Base-by-base conservation (phyloP, 2,113 vertebrate genomes). In the Tor tambroides region DNA sequence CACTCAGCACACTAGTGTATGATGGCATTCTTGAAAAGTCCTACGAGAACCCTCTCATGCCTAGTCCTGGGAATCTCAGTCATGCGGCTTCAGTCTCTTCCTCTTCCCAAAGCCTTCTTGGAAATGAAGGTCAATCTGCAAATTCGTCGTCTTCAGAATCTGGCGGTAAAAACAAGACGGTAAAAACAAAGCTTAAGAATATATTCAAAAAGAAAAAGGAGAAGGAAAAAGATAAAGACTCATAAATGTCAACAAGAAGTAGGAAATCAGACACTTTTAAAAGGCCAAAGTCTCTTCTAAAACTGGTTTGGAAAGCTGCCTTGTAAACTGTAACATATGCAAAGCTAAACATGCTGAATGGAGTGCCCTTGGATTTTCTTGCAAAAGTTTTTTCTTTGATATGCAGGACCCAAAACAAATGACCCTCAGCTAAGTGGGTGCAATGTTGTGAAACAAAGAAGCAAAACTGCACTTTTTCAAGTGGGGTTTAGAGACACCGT, bases 11-110 rank as follows among this genome's bases (percentile, higher is more conserved):
- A 89, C 91, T 95, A 12, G 97, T 98, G 71, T 99, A 98, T 89
- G 98, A 99, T 9, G 97, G 97, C 86, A 98, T 98, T 89, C 91
- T 99, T 89, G 98, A 99, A 93, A 98, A 98, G 85, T 97, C 97
- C 28, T 97, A 96, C 91, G 87, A 94, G 0, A 90, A 91, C 86
- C 95, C 92, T 1, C 92, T 94, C 49, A 93, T 94, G 83, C 83
- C 92, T 1, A 88, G 87, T 78, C 93, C 94, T 35, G 94, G 95
- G 81, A 92, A 81, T 54, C 81, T 91, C 32, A 38, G 23, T 21
- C 80, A 84, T 35, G 35, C 84, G 35, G 21, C 35, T 17, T 79
- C 65, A 21, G 23, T 84, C 4, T 88, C 87, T 51, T n/a, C 54
- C 49, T 88, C 75, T 63, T 61, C 89, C 83, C 93, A 92, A 77